phyloP scores from a whole-genome alignment of 2,113 vertebrate species.

The Nothocercus nigrocapillus region DNA sequence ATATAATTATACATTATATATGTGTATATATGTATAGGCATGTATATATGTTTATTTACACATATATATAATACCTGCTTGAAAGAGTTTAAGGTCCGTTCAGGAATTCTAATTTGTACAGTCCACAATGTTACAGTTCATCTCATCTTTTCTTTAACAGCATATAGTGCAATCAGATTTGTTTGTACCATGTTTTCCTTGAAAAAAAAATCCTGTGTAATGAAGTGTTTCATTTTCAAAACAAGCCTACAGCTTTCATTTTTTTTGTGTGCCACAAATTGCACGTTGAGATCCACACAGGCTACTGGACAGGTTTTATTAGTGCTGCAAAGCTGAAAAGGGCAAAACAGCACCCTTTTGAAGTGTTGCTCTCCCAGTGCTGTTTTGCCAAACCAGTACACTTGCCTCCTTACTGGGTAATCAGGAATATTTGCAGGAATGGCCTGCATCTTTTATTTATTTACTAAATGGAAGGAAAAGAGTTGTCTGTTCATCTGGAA shows the following conservation, averaged over 20 bases:
- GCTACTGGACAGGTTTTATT: not conserved
- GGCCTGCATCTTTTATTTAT: not conserved
- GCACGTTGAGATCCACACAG: not conserved
- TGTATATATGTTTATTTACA: too few relatives aligned
- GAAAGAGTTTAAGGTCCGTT: not conserved
- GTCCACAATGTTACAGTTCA: not conserved
- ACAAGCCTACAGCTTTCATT: not conserved
- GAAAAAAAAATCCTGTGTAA: not conserved
- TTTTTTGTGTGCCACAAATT: not conserved
- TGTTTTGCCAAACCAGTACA: not conserved
- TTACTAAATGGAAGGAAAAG: not conserved
- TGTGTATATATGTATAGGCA: too few relatives aligned
- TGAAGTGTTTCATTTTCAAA: not conserved
- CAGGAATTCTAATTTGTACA: not conserved
- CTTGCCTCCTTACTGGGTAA: not conserved
- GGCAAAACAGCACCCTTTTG: not conserved
- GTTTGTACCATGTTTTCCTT: not conserved
- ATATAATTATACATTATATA: too few relatives aligned
- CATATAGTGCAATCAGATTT: not conserved
- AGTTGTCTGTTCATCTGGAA: not conserved
- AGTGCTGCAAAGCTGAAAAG: not conserved
- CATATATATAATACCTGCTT: not conserved
- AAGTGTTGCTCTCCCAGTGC: not conserved
- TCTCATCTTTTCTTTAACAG: not conserved
- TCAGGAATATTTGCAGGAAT: not conserved